A percentile compares a stretch with the other conserved stretches of the same genome.
Evolutionary conservation across 2,113 vertebrate genomes (phyloP).

Genomic region (Vulpes lagopus): DNA sequence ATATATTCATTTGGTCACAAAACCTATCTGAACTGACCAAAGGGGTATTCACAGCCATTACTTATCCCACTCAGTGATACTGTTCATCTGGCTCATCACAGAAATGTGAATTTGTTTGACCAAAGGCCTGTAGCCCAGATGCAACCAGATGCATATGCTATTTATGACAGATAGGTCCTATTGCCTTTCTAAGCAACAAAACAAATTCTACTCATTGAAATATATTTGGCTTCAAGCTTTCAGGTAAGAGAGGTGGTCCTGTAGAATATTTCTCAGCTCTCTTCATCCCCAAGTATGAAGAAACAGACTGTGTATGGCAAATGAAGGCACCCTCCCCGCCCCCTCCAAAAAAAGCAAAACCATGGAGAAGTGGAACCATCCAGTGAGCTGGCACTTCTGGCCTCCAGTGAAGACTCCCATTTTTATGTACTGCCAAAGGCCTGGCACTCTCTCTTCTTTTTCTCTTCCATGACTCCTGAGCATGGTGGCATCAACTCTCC

Average conservation of each 20-base stretch:
- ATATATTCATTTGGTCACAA: neutral
- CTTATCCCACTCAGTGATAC: neutral
- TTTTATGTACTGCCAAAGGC: neutral
- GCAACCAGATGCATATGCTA: too few relatives aligned
- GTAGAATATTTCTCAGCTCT: neutral
- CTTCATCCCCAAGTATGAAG: neutral
- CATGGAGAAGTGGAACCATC: neutral
- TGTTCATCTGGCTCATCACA: neutral
- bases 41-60: neutral
- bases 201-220: neutral
- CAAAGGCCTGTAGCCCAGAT: neutral
- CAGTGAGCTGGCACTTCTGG: neutral
- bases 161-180: neutral
- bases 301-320: neutral
- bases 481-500: neutral
- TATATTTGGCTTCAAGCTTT: neutral
- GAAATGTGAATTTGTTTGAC: neutral
- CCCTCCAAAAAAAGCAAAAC: neutral
- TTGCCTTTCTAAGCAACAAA: neutral
- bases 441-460: neutral
- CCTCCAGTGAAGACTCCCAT: neutral
- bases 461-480: neutral
- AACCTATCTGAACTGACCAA: neutral
- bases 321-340: neutral
- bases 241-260: neutral